Percentiles rank a stretch among this genome's conserved stretches.
phyloP scores from a whole-genome alignment of 2,113 vertebrate genomes.

The Labrus mixtus region DNA sequence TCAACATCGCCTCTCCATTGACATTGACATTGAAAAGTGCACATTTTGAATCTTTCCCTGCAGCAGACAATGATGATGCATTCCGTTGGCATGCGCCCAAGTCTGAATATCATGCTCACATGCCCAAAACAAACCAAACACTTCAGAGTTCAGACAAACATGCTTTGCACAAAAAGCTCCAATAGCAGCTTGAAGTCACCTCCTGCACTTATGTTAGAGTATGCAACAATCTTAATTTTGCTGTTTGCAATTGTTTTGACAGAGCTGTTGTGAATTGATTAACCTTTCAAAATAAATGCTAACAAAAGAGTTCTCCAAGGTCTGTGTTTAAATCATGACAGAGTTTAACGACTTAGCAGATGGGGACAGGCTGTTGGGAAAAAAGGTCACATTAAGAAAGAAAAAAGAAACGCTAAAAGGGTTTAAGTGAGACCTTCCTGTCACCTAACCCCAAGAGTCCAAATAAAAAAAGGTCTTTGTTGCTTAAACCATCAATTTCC shows the following conservation, averaged over 20 bases:
- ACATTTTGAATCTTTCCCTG: constrained; percentile 12
- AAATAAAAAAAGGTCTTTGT: constrained; percentile 18
- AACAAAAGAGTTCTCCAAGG: constrained; percentile 24
- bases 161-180: background rate
- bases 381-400: constrained; percentile 55
- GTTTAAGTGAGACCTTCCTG: constrained; percentile 29
- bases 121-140: constrained; percentile 4
- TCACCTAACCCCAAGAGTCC: constrained; percentile 43
- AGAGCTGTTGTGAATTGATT: constrained; percentile 12
- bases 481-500: constrained; percentile 19
- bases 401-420: constrained; percentile 31
- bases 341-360: constrained; percentile 43
- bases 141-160: constrained; percentile 26
- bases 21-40: background rate
- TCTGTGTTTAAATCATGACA: constrained; percentile 42
- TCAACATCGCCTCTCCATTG: constrained; percentile 1
- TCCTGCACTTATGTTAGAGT: background rate
- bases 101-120: constrained; percentile 20
- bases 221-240: background rate
- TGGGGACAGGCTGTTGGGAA: constrained; percentile 24
- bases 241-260: background rate
- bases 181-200: background rate
- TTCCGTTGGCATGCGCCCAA: constrained; percentile 1
- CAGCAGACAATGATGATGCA: background rate
- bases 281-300: constrained; percentile 52